Evolutionary conservation across 2,113 vertebrate species (phyloP), one percentile per base, ranked within the genome.

Genomic region (Notiomystis cincta): DNA sequence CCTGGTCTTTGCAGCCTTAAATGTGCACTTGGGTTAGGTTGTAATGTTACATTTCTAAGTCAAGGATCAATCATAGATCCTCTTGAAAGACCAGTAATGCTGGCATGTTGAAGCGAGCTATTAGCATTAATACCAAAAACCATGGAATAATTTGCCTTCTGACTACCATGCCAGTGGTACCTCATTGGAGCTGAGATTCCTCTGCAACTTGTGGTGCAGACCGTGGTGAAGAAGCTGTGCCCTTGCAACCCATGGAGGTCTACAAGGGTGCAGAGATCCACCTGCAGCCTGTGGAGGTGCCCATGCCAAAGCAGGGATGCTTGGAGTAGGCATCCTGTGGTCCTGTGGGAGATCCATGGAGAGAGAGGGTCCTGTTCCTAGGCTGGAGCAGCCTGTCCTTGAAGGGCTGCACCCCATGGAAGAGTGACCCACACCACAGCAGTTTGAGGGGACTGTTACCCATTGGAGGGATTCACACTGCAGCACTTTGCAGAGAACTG

Each of bases 261-360:
- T 35, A 38, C 28, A 47, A n/a, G 28, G 15, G 24, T 28, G 12
- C n/a, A 47, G 58, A 73, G 40, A 56, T 47, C n/a, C 40, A 38
- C 14, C 28, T 57, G 64, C 18, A 38, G 19, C 3, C 42, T 30
- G 1, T 40, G n/a, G 19, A 73, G 10, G 2, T 40, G 15, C 12
- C 23, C 30, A 20, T 7, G 10, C 12, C 0, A 0, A n/a, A n/a
- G 23, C 0, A 0, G n/a, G 15, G n/a, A 38, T 27, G 22, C 17
- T 22, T 64, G 58, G 18, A 45, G 14, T 38, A n/a, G 23, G 10
- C n/a, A n/a, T n/a, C n/a, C 48, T 84, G 40, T 6, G 2, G 2
- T 40, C 40, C 69, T n/a, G 19, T 28, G 23, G 65, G 31, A 50
- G 18, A 54, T 23, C 18, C 1, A 0, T 56, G 60, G 10, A 65